A percentile compares a stretch with the other conserved stretches of the same genome.
These are phyloP conservation scores for Phyllotis vaccarum DNA, from an alignment of 2,797 vertebrate genomes.

Conservation along the genomic window DNA sequence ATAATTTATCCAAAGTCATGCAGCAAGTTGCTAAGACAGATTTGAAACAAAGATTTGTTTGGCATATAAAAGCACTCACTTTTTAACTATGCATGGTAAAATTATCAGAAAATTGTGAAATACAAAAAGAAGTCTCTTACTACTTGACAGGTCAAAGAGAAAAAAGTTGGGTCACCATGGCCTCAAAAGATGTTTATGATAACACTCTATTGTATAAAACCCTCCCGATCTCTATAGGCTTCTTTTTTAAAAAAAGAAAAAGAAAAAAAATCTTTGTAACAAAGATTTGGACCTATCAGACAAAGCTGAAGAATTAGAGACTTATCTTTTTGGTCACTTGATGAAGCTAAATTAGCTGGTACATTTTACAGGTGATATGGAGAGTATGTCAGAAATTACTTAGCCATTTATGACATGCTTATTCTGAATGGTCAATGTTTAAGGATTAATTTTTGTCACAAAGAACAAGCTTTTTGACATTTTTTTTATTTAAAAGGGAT, in stretches of 20 bases:
- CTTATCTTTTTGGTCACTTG: constrained; percentile 72
- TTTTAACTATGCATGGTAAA: constrained; percentile 49
- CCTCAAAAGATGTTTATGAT: not conserved
- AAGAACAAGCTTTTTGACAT: constrained; percentile 56
- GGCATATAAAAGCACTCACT: not conserved
- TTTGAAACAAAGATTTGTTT: constrained; percentile 60
- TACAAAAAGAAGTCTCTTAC: not conserved
- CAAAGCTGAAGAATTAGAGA: constrained; percentile 44
- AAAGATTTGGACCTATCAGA: constrained; percentile 30
- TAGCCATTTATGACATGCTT: constrained; percentile 71
- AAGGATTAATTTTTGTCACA: constrained; percentile 80
- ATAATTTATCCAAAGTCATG: not conserved
- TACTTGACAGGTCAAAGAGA: not conserved
- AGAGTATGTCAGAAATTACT: constrained; percentile 80
- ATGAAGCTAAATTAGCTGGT: constrained; percentile 63
- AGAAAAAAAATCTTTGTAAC: no score
- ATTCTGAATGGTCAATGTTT: constrained; percentile 84
- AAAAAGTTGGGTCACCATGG: constrained; percentile 12
- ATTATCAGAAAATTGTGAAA: not conserved
- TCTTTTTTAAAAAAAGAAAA: not conserved
- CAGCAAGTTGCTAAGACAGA: not conserved
- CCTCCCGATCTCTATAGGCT: not conserved
- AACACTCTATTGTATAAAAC: not conserved
- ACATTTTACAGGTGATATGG: constrained; percentile 70
- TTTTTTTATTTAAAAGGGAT: no score